Evolutionary conservation across 2,888 invertebrate genomes (phyloP).

Genomic region (Macaria notata): DNA sequence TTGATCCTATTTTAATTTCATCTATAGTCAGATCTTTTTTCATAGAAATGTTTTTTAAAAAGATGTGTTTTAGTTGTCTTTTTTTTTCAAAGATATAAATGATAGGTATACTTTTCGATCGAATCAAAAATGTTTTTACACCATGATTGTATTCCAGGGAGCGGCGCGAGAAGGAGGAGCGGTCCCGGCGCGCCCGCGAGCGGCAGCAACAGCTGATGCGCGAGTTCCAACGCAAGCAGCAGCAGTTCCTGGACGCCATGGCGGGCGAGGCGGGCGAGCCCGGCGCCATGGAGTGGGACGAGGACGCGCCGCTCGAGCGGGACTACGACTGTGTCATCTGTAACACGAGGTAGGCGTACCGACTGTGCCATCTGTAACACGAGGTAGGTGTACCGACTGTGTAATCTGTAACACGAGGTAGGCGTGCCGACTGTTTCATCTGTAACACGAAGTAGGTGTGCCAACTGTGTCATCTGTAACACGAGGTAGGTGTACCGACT

Average conservation of each 20-base stretch:
- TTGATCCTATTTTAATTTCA: no score
- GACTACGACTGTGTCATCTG: conserved; percentile 98
- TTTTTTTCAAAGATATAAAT: no score
- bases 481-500: not conserved
- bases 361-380: not conserved
- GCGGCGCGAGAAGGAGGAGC: conserved; percentile 89
- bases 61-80: no score
- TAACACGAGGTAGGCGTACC: conserved; percentile 83
- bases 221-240: conserved; percentile 95
- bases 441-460: not conserved
- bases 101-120: no score
- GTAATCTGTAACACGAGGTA: not conserved
- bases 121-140: no score
- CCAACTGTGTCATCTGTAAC: not conserved
- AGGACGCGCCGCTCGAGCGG: conserved; percentile 79
- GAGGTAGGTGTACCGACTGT: not conserved
- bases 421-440: not conserved
- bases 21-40: no score
- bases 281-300: conserved; percentile 83
- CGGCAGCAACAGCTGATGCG: conserved; percentile 96
- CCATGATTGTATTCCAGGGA: conserved; percentile 5
- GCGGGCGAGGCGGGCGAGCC: conserved; percentile 69
- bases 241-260: conserved; percentile 90
- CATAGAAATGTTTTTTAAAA: no score
- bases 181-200: conserved; percentile 92